Conservation (phyloP, 2,888 invertebrate species). For the Parelbella ahira region DNA sequence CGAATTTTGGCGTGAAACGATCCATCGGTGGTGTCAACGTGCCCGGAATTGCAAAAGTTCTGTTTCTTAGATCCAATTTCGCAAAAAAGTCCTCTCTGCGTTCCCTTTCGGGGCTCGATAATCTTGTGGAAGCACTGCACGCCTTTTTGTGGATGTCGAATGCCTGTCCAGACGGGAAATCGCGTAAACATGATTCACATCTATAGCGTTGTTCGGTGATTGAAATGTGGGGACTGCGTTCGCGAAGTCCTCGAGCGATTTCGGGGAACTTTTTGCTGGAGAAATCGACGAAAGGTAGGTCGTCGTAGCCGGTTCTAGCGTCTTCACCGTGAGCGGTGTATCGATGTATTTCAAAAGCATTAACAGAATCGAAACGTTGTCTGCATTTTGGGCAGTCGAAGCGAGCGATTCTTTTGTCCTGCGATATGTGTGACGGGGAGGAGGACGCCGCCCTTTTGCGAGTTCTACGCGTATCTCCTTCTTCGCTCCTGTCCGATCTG, state of each 20-base stretch:
- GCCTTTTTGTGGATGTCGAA: constrained; percentile 83
- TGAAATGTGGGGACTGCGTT: constrained; percentile 82
- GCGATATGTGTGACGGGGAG: constrained; percentile 56
- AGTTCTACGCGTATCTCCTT: constrained; percentile 56
- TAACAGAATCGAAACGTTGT: constrained; percentile 86
- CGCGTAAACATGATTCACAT: constrained; percentile 85
- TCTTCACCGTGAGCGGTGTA: constrained; percentile 82
- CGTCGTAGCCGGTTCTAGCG: constrained; percentile 84
- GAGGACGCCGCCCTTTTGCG: constrained; percentile 66
- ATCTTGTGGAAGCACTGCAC: constrained; percentile 58
- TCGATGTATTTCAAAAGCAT: constrained; percentile 85
- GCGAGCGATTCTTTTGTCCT: constrained; percentile 62
- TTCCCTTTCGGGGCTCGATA: constrained; percentile 79
- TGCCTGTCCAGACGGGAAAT: constrained; percentile 86
- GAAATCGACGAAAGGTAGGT: constrained; percentile 89
- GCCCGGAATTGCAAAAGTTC: constrained; percentile 78
- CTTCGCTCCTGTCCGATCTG: constrained; percentile 78
- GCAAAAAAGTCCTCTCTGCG: constrained; percentile 90
- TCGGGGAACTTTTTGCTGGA: constrained; percentile 89
- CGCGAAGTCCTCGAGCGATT: constrained; percentile 87
- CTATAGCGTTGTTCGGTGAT: constrained; percentile 82
- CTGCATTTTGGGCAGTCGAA: constrained; percentile 87
- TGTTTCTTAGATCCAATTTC: constrained; percentile 87
- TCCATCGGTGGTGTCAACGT: constrained; percentile 70
- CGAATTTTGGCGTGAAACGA: constrained; percentile 62